Base-by-base conservation (phyloP, 2,113 vertebrate genomes). In the Rhea americana region DNA sequence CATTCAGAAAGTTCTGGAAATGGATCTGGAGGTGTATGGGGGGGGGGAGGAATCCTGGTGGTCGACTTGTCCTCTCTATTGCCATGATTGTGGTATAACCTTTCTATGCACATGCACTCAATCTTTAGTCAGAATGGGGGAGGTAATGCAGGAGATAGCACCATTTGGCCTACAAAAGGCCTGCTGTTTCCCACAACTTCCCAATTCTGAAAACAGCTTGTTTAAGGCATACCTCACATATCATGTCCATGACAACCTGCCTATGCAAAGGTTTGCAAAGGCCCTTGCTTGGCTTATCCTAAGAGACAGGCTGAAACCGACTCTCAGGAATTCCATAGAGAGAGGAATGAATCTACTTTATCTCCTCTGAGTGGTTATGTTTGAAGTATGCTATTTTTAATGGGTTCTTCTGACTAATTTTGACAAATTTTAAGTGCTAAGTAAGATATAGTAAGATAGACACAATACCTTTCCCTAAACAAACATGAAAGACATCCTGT, bases 361-460 rank as follows among this genome's bases (percentile, higher is more conserved):
- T 22, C 13, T 65, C 41, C 41, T 58, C 21, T 74, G 14, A 71
- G 22, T 24, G 74, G 37, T 37, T 71, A 30, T 41, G n/a, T 53
- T 55, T 39, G 67, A 55, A 92, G 50, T 17, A 7, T 58, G 91
- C 37, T 90, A 37, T 51, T 95, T 94, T 91, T 93, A 93, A 90
- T 17, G 35, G 59, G 58, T 87, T 91, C 72, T 93, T 84, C 80
- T 68, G 67, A 87, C 72, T 63, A 88, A 92, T 94, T 96, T 80
- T 51, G 66, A 53, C 26, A 18, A 22, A 50, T 95, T 82, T 68
- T 48, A 87, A 87, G 48, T 59, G 85, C 82, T 90, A 91, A 93
- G 50, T 35, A 41, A 37, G 5, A 32, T 7, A 13, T 30, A 50
- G 41, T 32, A 37, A 65, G 25, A 75, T 24, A 72, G 28, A n/a